A percentile compares a stretch with the other conserved stretches of the same genome.
phyloP scores from a whole-genome alignment of 2,888 invertebrate species.

The Eupithecia insigniata region DNA sequence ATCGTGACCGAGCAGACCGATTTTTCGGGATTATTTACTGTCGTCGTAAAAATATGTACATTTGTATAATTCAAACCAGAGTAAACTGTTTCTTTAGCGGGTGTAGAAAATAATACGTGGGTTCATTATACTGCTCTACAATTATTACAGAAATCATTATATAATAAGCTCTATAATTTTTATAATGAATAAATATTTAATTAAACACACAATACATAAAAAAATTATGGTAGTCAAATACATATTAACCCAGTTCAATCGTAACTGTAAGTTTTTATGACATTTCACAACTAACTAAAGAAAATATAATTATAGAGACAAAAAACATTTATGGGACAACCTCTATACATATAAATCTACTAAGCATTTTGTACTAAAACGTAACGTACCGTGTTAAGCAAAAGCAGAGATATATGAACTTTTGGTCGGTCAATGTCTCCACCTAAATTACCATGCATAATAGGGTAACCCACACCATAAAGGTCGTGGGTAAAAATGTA shows the following conservation, averaged over 20 bases:
- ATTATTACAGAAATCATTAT: not conserved
- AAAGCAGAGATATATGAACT: constrained; percentile 68
- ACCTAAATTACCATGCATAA: constrained; percentile 44
- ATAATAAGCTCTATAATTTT: too few relatives aligned
- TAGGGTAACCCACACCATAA: constrained; percentile 33
- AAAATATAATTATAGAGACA: not conserved
- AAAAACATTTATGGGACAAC: not conserved
- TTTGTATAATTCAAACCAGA: constrained; percentile 23
- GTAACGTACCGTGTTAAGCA: constrained; percentile 54
- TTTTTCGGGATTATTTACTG: constrained; percentile 63
- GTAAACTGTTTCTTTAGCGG: constrained; percentile 20
- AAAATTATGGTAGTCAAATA: too few relatives aligned
- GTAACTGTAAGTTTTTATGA: too few relatives aligned
- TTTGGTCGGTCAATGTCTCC: constrained; percentile 74
- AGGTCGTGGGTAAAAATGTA: not conserved
- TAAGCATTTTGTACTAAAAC: constrained; percentile 1
- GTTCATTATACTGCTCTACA: not conserved
- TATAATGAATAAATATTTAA: too few relatives aligned
- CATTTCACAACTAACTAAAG: not conserved
- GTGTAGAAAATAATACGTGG: not conserved
- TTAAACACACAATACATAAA: too few relatives aligned
- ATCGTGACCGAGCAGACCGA: constrained; percentile 48
- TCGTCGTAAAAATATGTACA: constrained; percentile 58
- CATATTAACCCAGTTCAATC: not conserved
- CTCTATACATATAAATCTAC: too few relatives aligned